These are phyloP conservation scores for Drosophila pseudoananassae DNA, from an alignment of 1,140 invertebrate species.

Conservation along the genomic window DNA sequence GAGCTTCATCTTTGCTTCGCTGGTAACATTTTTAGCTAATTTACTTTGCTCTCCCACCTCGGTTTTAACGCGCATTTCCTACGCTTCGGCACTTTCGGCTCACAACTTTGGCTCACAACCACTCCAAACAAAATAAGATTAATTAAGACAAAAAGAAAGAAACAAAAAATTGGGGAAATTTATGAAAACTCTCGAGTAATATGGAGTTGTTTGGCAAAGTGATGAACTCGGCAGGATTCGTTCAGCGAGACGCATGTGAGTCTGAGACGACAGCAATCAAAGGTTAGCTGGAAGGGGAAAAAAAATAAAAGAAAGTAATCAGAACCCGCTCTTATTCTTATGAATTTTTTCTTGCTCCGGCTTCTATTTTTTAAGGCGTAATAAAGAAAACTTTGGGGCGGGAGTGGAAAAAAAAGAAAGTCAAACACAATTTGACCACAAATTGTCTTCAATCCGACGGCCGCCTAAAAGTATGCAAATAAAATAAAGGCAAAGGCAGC, in stretches of 20 bases:
- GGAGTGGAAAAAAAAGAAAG: constrained; percentile 12
- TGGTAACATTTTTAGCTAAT: constrained; percentile 65
- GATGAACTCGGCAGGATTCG: constrained; percentile 39
- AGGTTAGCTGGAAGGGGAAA: not conserved
- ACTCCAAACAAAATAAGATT: constrained; percentile 65
- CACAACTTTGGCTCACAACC: constrained; percentile 47
- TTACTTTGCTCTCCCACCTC: constrained; percentile 31
- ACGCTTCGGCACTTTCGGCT: constrained; percentile 47
- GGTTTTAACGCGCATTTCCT: constrained; percentile 27
- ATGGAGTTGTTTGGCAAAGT: not conserved
- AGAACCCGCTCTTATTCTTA: not conserved
- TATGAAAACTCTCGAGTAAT: constrained; percentile 56
- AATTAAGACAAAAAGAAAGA: constrained; percentile 37
- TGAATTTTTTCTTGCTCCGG: too few species aligned
- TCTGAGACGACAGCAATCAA: not conserved
- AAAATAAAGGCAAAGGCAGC: constrained; percentile 24
- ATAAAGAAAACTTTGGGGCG: constrained; percentile 1
- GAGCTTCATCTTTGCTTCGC: constrained; percentile 35
- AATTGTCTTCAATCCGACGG: constrained; percentile 49
- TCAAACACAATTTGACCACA: constrained; percentile 56
- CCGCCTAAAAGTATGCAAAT: constrained; percentile 61
- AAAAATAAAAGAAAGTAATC: not conserved
- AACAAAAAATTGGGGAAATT: constrained; percentile 35
- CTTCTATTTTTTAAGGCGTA: not conserved
- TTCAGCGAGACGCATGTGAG: not conserved